Percentiles rank a stretch among this genome's conserved stretches.
Evolutionary conservation across 2,888 invertebrate genomes (phyloP).

Genomic region (Xanthostigma xanthostigma): DNA sequence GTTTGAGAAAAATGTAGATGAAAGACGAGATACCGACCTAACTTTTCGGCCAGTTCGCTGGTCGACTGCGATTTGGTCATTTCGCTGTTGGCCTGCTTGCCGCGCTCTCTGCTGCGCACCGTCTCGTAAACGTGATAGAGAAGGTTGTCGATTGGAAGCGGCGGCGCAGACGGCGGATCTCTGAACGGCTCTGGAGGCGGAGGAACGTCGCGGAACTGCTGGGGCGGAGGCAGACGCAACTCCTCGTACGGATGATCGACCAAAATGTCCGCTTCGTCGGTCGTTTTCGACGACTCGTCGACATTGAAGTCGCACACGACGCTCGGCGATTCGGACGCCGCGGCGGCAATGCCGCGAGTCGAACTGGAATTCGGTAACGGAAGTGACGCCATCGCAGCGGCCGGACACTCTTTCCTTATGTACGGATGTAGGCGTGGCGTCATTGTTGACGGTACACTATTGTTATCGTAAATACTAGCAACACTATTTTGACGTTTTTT

Average conservation of each 20-base stretch:
- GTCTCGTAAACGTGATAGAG: constrained; percentile 71
- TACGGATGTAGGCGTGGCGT: constrained; percentile 30
- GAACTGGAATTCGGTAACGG: no score
- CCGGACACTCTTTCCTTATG: constrained; percentile 33
- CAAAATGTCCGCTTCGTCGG: constrained; percentile 10
- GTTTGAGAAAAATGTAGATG: no score
- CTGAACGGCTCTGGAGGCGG: constrained; percentile 49
- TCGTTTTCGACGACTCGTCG: constrained; percentile 3
- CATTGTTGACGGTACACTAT: neutral
- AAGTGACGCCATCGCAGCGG: constrained; percentile 10
- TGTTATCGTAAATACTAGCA: no score
- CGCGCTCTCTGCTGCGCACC: constrained; percentile 18
- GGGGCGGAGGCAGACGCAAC: constrained; percentile 56
- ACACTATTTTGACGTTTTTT: no score
- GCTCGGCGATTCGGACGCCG: no score
- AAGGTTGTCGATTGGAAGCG: constrained; percentile 48
- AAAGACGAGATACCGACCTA: constrained; percentile 27
- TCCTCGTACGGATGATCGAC: constrained; percentile 52
- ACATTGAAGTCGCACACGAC: constrained; percentile 4
- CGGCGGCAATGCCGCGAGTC: constrained; percentile 8
- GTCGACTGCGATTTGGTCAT: constrained; percentile 40
- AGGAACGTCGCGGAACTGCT: constrained; percentile 69
- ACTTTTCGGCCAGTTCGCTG: constrained; percentile 39
- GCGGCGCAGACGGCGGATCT: constrained; percentile 28
- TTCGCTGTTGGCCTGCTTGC: constrained; percentile 10